phyloP scores from a whole-genome alignment of 2,797 vertebrate species.

The Coregonus sp. region DNA sequence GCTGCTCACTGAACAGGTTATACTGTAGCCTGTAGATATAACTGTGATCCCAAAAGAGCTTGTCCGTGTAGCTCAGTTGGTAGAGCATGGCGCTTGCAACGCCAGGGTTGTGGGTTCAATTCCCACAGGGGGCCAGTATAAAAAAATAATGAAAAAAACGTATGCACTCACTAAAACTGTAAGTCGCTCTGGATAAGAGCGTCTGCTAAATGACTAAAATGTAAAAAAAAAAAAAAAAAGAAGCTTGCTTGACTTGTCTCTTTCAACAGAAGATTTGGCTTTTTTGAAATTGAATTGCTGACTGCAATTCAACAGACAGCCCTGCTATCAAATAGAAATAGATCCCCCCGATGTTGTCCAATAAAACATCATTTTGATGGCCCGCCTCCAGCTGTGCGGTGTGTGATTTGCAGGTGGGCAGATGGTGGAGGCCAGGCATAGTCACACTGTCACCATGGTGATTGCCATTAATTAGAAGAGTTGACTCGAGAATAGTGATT shows the following conservation, averaged over 20 bases:
- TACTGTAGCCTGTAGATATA: background rate
- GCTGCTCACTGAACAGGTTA: background rate
- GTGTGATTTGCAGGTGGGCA: constrained; percentile 59
- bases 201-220: no score
- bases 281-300: constrained; percentile 13
- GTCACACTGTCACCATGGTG: constrained; percentile 55
- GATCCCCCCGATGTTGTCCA: constrained; percentile 14
- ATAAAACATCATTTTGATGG: constrained; percentile 30
- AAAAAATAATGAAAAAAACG: no score
- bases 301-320: constrained; percentile 15
- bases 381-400: constrained; percentile 6
- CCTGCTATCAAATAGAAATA: constrained; percentile 26
- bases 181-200: no score
- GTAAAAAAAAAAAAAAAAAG: no score
- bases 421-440: constrained; percentile 46
- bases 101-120: no score
- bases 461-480: constrained; percentile 22
- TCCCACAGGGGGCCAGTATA: no score
- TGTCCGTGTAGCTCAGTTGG: no score
- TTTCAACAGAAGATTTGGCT: constrained; percentile 1
- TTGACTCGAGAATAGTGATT: constrained; percentile 52
- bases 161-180: no score
- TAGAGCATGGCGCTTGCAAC: no score
- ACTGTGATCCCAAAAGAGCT: background rate
- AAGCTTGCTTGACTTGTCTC: constrained; percentile 5